Evolutionary conservation across 2,888 invertebrate species (phyloP).

Genomic region (Diaperis boleti): DNA sequence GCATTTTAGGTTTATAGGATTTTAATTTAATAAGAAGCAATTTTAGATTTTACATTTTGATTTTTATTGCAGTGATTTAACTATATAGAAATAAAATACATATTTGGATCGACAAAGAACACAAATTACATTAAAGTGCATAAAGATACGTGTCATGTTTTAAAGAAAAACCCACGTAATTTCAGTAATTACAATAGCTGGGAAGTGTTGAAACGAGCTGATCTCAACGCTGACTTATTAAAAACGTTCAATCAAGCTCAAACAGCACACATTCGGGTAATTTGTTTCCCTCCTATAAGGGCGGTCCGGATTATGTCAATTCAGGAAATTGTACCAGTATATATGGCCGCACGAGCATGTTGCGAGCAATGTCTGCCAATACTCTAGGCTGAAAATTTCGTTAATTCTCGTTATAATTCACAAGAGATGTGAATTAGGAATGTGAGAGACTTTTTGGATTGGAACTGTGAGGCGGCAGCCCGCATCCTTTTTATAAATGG

Average conservation of each 20-base stretch:
- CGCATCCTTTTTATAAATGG: slow-evolving; percentile 36
- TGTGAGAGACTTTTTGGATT: slow-evolving; percentile 26
- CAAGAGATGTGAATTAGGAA: slow-evolving; percentile 12
- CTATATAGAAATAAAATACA: too few species aligned
- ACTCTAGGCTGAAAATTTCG: slow-evolving; percentile 24
- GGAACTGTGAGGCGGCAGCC: slow-evolving; percentile 29
- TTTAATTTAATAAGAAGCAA: too few species aligned
- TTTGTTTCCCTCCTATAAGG: slow-evolving; percentile 24
- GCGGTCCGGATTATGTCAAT: slow-evolving; percentile 19
- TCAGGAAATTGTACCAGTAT: slow-evolving; percentile 20
- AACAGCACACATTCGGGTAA: slow-evolving; percentile 15
- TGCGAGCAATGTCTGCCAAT: slow-evolving; percentile 33
- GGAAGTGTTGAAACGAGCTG: not conserved
- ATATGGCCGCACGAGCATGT: slow-evolving; percentile 8
- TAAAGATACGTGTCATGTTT: too few species aligned
- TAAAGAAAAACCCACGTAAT: too few species aligned
- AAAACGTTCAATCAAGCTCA: slow-evolving; percentile 8
- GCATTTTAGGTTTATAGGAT: too few species aligned
- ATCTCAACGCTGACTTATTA: not conserved
- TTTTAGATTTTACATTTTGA: too few species aligned
- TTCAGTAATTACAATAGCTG: not conserved
- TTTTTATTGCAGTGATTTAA: too few species aligned
- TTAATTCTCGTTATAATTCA: slow-evolving; percentile 35
- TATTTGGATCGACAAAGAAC: too few species aligned
- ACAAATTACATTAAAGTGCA: too few species aligned